These are phyloP conservation scores for Latrodectus hesperus DNA, from an alignment of 2,888 invertebrate genomes.

Conservation along the genomic window DNA sequence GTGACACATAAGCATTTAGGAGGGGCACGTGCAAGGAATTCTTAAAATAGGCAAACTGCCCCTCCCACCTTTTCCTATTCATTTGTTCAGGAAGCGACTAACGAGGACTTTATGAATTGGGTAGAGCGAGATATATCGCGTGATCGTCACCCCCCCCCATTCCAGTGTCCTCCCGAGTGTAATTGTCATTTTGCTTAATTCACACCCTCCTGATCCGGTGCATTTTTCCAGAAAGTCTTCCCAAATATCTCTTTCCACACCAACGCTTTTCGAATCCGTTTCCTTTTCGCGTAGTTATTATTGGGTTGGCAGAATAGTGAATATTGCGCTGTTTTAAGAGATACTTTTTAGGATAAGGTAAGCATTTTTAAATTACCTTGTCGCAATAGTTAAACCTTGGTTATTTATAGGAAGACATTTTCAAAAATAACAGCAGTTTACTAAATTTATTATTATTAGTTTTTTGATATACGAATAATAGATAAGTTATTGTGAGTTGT, in stretches of 20 bases:
- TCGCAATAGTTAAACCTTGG: too few species aligned
- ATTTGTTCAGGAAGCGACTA: constrained; percentile 13
- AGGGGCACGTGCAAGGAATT: not conserved
- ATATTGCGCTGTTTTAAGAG: too few species aligned
- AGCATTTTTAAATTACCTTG: too few species aligned
- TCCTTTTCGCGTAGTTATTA: not conserved
- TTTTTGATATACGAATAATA: too few species aligned
- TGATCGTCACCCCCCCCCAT: constrained; percentile 25
- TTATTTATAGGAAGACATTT: too few species aligned
- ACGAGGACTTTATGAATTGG: constrained; percentile 56
- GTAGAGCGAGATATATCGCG: constrained; percentile 36
- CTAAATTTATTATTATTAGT: too few species aligned
- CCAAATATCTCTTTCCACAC: not conserved
- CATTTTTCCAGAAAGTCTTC: not conserved
- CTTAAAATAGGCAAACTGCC: constrained; percentile 12
- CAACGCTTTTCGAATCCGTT: not conserved
- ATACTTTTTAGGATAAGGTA: too few species aligned
- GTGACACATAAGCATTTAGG: not conserved
- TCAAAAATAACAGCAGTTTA: too few species aligned
- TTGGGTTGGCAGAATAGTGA: not conserved
- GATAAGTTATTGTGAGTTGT: too few species aligned
- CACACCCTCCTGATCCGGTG: constrained; percentile 6
- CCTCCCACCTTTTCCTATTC: not conserved
- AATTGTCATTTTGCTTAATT: constrained; percentile 18
- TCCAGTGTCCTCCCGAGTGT: constrained; percentile 37